Conservation (phyloP, 2,113 vertebrate genomes). For the Puntigrus tetrazona region DNA sequence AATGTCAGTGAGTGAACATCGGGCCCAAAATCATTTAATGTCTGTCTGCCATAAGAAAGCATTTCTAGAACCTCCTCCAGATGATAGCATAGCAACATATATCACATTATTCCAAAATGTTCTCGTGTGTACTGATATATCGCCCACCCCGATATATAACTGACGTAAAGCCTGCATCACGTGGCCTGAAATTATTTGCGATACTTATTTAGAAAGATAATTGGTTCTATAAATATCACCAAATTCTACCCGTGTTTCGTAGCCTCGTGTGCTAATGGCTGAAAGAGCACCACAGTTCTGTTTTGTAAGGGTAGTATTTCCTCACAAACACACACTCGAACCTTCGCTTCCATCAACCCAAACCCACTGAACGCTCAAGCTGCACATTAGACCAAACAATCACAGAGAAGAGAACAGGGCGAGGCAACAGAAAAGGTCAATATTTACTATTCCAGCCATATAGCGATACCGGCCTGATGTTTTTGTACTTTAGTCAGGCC, state of each 20-base stretch:
- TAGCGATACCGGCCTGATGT: not conserved
- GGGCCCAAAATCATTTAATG: too few species aligned
- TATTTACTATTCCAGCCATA: constrained; percentile 7
- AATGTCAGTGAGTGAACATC: too few species aligned
- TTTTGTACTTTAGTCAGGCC: constrained; percentile 20
- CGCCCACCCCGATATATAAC: too few species aligned
- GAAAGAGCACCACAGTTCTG: not conserved
- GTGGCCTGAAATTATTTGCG: not conserved
- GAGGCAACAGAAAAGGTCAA: constrained; percentile 5
- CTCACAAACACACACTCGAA: not conserved
- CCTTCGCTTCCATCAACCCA: not conserved
- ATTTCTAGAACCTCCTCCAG: not conserved
- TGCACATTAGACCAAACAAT: constrained; percentile 30
- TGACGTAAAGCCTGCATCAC: not conserved
- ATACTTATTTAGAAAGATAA: not conserved
- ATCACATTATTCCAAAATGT: too few species aligned
- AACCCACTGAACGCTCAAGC: not conserved
- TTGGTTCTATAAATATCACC: not conserved
- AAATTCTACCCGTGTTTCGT: not conserved
- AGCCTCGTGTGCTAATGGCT: not conserved
- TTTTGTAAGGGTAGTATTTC: not conserved
- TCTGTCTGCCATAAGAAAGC: too few species aligned
- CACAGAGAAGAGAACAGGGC: not conserved
- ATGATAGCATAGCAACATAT: not conserved
- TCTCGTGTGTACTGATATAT: too few species aligned